Base-by-base conservation (phyloP, 2,797 vertebrate species). In the Uromys caudimaculatus region DNA sequence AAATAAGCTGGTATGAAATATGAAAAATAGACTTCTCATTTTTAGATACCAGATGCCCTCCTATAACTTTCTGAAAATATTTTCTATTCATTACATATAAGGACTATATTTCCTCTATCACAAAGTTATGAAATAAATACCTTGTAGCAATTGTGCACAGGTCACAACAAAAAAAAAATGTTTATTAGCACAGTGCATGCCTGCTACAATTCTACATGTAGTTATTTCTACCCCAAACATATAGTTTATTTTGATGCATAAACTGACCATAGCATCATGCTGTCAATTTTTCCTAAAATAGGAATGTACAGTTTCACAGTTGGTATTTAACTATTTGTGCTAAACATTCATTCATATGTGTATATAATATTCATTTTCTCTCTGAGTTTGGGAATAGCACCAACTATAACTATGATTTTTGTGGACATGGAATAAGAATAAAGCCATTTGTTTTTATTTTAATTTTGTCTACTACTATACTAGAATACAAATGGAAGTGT, bases 1-100 rank as follows among this genome's bases (percentile, higher is more conserved):
- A 97, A 98, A 97, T 94, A 98, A 98, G 93, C 60, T 97, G 91
- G 96, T 97, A 73, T 79, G 71, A 77, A 96, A 95, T 19, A 23
- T 92, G 75, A 96, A 94, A 96, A 97, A 93, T 67, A 93, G 93
- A 94, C 12, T 12, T 93, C 94, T 95, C 96, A 97, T 93, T 95
- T 98, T 98, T 77, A 97, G 98, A 95, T 97, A 92, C 23, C 92
- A 95, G 35, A 67, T 69, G 56, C 32, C 96, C 76, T 97, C 56
- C 79, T 96, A 90, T 93, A 94, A 97, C 64, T 93, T 91, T 97
- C 77, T 95, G 94, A 96, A 97, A 98, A 89, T 67, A 95, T 87
- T 90, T 89, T 97, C 67, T 64, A 32, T 90, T 94, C 87, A 67
- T 89, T 94, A 95, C 79, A 89, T 89, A 84, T 90, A 95, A 85